phyloP scores from a whole-genome alignment of 1,140 invertebrate genomes.

The Formica selysi region DNA sequence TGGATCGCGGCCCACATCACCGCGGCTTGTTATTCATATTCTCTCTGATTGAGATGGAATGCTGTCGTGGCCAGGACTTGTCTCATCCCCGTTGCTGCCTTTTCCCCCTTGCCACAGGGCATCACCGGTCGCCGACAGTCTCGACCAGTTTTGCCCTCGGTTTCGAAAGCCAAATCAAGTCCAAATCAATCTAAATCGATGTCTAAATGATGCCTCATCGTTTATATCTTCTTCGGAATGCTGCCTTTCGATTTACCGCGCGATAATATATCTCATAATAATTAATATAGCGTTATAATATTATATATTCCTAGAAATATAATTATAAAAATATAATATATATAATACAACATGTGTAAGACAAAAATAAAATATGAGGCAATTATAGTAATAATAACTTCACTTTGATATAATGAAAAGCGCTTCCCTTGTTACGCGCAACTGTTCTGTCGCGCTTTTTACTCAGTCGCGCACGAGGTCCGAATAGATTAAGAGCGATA shows the following conservation, averaged over 20 bases:
- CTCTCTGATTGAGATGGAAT: conserved; percentile 78
- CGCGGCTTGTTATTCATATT: conserved; percentile 72
- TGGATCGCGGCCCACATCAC: conserved; percentile 68
- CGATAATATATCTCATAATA: neutral
- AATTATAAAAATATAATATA: neutral
- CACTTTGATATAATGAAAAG: neutral
- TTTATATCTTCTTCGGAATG: conserved; percentile 13
- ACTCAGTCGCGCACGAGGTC: conserved; percentile 29
- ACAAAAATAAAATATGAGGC: neutral
- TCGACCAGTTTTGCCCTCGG: conserved; percentile 15
- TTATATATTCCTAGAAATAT: neutral
- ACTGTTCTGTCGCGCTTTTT: conserved; percentile 26
- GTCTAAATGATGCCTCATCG: conserved; percentile 28
- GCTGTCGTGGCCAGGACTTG: conserved; percentile 72
- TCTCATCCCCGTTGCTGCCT: conserved; percentile 16
- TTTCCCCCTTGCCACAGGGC: neutral
- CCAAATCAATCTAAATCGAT: conserved; percentile 50
- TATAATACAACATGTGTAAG: neutral
- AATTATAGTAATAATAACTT: neutral
- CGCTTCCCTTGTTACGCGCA: neutral
- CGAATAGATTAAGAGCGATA: conserved; percentile 69
- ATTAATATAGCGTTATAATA: neutral
- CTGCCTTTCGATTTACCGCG: neutral
- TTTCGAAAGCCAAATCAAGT: conserved; percentile 39
- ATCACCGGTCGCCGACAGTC: neutral